Evolutionary conservation across 2,113 vertebrate species (phyloP).

Genomic region (Catharus fuscescens): DNA sequence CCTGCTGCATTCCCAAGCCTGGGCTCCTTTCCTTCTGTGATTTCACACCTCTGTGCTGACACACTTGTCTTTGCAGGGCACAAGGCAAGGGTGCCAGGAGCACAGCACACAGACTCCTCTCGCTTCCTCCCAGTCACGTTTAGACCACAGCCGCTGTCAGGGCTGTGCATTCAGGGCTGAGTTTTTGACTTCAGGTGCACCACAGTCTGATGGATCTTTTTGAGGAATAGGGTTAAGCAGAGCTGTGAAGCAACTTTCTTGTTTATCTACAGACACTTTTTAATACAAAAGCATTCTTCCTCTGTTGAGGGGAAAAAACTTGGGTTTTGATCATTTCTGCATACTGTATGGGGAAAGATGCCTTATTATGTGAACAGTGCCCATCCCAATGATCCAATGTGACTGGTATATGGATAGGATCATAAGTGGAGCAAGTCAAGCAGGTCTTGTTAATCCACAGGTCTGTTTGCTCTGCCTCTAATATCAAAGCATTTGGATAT

Average conservation of each 20-base stretch:
- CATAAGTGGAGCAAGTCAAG: background rate
- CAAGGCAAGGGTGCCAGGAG: background rate
- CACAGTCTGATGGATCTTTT: background rate
- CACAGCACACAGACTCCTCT: background rate
- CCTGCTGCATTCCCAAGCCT: fast-evolving
- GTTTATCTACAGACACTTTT: background rate
- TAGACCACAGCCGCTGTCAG: fast-evolving
- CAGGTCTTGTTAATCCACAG: fast-evolving
- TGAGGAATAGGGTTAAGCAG: background rate
- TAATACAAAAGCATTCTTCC: background rate
- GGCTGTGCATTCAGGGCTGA: fast-evolving
- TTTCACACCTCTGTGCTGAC: fast-evolving
- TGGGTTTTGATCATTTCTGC: background rate
- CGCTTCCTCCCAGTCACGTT: fast-evolving
- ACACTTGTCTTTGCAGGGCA: fast-evolving
- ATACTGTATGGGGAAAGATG: background rate
- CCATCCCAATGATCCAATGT: fast-evolving
- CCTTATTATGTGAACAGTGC: background rate
- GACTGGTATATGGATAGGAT: background rate
- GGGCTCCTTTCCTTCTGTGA: background rate
- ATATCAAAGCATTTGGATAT: background rate
- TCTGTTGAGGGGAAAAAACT: background rate
- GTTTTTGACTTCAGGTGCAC: fast-evolving
- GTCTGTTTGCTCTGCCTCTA: background rate
- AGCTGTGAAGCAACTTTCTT: background rate